Evolutionary conservation across 2,797 vertebrate species (phyloP).

Genomic region (Varecia variegata): DNA sequence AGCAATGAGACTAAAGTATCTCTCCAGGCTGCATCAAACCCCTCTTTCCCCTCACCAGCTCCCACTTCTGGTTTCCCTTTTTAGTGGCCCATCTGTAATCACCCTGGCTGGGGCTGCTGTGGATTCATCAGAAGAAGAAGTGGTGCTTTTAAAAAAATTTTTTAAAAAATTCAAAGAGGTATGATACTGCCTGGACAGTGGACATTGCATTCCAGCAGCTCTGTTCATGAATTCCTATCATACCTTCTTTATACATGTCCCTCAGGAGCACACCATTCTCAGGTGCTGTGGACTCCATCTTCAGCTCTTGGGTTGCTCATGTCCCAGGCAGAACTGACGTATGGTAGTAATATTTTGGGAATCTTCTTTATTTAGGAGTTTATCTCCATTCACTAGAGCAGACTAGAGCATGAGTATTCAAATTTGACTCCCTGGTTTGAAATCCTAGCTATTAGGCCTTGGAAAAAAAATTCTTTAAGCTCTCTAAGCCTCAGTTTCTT

Average conservation of each 20-base stretch:
- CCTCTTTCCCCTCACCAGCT: conserved; percentile 34
- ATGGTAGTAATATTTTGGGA: background rate
- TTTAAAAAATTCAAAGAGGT: conserved; percentile 72
- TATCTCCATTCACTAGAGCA: background rate
- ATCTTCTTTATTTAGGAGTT: conserved; percentile 32
- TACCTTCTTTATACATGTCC: background rate
- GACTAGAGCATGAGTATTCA: background rate
- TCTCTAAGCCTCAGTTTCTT: background rate
- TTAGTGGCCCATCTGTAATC: conserved; percentile 62
- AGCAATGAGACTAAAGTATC: conserved; percentile 64
- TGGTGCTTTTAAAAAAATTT: conserved; percentile 57
- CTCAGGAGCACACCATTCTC: background rate
- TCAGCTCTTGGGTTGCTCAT: background rate
- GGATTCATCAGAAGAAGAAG: conserved; percentile 59
- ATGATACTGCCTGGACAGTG: conserved; percentile 59
- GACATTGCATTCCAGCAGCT: conserved; percentile 57
- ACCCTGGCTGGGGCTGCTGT: conserved; percentile 68
- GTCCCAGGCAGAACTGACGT: background rate
- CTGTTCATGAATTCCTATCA: conserved; percentile 13
- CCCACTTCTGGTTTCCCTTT: conserved; percentile 22
- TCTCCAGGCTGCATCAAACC: background rate
- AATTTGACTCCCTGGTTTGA: background rate
- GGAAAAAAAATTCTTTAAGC: background rate
- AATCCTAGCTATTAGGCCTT: background rate
- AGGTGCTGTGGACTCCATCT: background rate